phyloP scores from a whole-genome alignment of 2,888 invertebrate genomes.

The Portevinia maculata region DNA sequence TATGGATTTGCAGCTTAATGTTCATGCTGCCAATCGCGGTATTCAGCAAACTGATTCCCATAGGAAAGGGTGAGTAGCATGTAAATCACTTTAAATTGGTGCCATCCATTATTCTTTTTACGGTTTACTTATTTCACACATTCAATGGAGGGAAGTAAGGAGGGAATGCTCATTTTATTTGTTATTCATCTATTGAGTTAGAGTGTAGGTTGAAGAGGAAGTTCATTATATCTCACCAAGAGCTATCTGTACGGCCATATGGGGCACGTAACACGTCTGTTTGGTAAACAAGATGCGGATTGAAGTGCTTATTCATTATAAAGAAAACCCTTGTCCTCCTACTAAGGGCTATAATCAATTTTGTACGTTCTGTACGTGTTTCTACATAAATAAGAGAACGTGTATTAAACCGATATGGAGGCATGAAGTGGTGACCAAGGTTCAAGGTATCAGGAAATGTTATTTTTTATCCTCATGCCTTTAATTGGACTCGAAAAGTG shows the following conservation, averaged over 20 bases:
- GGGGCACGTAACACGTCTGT: slow-evolving; percentile 1
- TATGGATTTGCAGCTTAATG: slow-evolving; percentile 86
- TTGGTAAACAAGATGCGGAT: neutral
- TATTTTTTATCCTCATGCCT: neutral
- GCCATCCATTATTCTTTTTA: neutral
- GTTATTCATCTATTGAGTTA: neutral
- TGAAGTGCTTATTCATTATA: neutral
- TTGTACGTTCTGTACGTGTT: neutral
- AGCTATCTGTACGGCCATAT: neutral
- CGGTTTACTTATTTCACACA: neutral
- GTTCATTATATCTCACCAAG: neutral
- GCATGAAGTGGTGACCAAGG: neutral
- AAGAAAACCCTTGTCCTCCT: neutral
- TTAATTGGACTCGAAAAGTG: neutral
- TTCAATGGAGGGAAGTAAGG: neutral
- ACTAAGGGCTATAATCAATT: neutral
- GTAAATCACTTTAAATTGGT: slow-evolving; percentile 1
- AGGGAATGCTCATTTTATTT: neutral
- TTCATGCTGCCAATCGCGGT: slow-evolving; percentile 86
- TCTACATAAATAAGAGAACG: neutral
- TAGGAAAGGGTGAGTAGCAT: slow-evolving; percentile 78
- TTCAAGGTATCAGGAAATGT: neutral
- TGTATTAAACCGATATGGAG: neutral
- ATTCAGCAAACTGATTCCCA: slow-evolving; percentile 84
- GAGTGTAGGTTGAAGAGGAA: neutral